Conservation (phyloP, 2,797 vertebrate species). For the Eulemur albifrons region DNA sequence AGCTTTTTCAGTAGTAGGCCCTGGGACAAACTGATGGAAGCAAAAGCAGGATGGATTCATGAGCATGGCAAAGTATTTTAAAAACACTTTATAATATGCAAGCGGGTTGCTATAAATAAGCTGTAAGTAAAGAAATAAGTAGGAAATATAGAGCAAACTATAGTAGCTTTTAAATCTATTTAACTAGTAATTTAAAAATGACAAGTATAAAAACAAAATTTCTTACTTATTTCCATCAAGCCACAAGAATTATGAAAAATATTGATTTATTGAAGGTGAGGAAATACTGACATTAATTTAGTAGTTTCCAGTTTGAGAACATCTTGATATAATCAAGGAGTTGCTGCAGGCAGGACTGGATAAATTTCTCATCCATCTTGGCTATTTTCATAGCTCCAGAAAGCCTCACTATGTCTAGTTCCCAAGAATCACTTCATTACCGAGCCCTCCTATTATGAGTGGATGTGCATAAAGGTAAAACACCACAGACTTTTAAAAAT, state of each 20-base stretch:
- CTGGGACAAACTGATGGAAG: background rate
- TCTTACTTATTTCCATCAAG: background rate
- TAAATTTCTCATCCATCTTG: background rate
- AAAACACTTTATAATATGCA: background rate
- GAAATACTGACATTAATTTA: background rate
- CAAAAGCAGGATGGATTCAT: background rate
- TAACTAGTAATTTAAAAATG: background rate
- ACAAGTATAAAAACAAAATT: background rate
- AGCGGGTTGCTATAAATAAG: background rate
- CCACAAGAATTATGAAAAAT: background rate
- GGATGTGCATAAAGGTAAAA: background rate
- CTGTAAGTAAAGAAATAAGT: background rate
- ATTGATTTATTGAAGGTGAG: background rate
- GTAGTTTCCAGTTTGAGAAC: background rate
- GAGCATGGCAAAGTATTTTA: background rate
- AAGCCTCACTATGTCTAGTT: background rate
- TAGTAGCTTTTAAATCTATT: background rate
- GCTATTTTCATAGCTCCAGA: background rate
- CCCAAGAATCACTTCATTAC: background rate
- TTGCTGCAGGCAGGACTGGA: background rate
- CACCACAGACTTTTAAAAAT: background rate
- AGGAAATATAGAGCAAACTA: background rate
- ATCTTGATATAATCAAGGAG: background rate
- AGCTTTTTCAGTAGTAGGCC: background rate
- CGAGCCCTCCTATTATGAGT: background rate